Base-by-base conservation (phyloP, 2,888 invertebrate genomes). In the Polietes domitor region DNA sequence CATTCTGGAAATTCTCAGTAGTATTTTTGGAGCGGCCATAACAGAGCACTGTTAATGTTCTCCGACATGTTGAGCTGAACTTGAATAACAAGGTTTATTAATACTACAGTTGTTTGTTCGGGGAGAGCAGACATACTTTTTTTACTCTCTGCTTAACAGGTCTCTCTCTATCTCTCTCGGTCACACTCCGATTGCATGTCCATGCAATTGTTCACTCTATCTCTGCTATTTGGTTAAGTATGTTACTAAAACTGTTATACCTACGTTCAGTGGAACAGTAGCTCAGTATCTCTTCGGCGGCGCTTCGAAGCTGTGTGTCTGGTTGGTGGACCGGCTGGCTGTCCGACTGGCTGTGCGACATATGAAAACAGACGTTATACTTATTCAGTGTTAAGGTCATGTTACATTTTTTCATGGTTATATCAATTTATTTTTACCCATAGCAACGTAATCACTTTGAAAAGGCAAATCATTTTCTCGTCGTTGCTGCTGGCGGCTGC, bases 381-480 rank as follows among this genome's bases (percentile, higher is more conserved):
- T 61, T 78, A 85, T 89, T 90, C 90, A 90, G 89, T 90, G 90
- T 90, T 90, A 90, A 90, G 90, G 90, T 90, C 90, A 89, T 87
- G 73, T 77, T 82, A 74, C 41, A 80, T 74, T 80, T 77, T 61
- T 55, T 58, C 24, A 77, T 77, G 17, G 63, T 76, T 80, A 21
- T 53, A 70, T 65, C 3, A 47, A 53, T 65, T 65, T 19, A 19
- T 73, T 65, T 73, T 43, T 43, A 53, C 68, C 61, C 63, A 65
- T 74, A 73, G 70, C 82, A 74, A 82, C 77, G 68, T 76, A 76
- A 53, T 68, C 26, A 19, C 21, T 17, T n/a, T 50, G 24, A 50
- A 19, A 32, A 68, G 28, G n/a, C 7, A 75, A 19, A 41, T 65
- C 15, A 21, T 55, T 55, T 72, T 43, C 17, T 26, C 17, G 24